A percentile compares a stretch with the other conserved stretches of the same genome.
phyloP scores from a whole-genome alignment of 2,113 vertebrate species.

The human (Homo sapiens) region GRCh38 chr7:76265001-76265500 shows the following conservation, averaged over 20 bases:
- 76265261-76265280: background rate
- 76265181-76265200: background rate
- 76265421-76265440: constrained; percentile 92
- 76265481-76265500: background rate
- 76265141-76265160: background rate
- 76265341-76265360: background rate
- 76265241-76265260: background rate
- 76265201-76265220: background rate
- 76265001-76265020: background rate
- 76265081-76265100: background rate
- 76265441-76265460: constrained; percentile 91
- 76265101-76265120: background rate
- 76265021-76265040: background rate
- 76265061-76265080: background rate
- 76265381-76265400: constrained; percentile 88
- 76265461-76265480: constrained; percentile 89
- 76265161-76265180: background rate
- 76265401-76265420: constrained; percentile 95
- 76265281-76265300: background rate
- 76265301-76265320: no score
- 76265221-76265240: background rate
- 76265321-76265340: background rate
- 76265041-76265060: background rate
- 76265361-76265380: constrained; percentile 93
- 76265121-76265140: background rate